Percentiles rank a stretch among this genome's conserved stretches.
Evolutionary conservation across 2,888 invertebrate species (phyloP).

Genomic region (Oscheius onirici): DNA sequence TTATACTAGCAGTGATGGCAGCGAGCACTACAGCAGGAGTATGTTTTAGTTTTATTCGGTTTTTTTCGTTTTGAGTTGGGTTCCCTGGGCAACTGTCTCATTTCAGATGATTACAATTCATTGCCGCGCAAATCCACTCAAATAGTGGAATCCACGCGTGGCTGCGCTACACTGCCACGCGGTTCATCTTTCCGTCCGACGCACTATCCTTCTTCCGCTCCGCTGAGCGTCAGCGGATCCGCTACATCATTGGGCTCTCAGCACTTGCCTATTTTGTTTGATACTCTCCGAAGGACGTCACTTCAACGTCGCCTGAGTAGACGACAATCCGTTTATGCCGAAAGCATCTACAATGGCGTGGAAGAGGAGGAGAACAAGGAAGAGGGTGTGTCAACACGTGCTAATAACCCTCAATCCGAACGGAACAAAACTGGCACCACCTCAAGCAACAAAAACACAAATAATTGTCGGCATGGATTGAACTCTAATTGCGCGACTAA

Average conservation of each 20-base stretch:
- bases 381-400: slow-evolving; percentile 22
- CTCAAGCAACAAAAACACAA: not conserved
- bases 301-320: slow-evolving; percentile 46
- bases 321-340: slow-evolving; percentile 48
- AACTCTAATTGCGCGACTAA: not conserved
- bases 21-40: slow-evolving; percentile 20
- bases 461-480: slow-evolving; percentile 4
- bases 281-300: slow-evolving; percentile 39
- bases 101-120: slow-evolving; percentile 49
- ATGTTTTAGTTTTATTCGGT: slow-evolving; percentile 6
- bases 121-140: slow-evolving; percentile 39
- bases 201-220: slow-evolving; percentile 46
- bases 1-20: slow-evolving; percentile 8
- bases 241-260: slow-evolving; percentile 38
- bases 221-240: slow-evolving; percentile 39
- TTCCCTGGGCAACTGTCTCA: not conserved
- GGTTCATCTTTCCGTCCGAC: slow-evolving; percentile 41
- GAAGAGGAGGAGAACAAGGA: slow-evolving; percentile 13
- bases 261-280: slow-evolving; percentile 41
- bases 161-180: slow-evolving; percentile 50
- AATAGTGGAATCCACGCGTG: slow-evolving; percentile 32
- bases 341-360: slow-evolving; percentile 39
- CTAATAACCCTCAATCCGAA: not conserved
- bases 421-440: not conserved
- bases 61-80: not conserved